phyloP scores from a whole-genome alignment of 2,888 invertebrate species.

The Rambutsinella grinnellia region DNA sequence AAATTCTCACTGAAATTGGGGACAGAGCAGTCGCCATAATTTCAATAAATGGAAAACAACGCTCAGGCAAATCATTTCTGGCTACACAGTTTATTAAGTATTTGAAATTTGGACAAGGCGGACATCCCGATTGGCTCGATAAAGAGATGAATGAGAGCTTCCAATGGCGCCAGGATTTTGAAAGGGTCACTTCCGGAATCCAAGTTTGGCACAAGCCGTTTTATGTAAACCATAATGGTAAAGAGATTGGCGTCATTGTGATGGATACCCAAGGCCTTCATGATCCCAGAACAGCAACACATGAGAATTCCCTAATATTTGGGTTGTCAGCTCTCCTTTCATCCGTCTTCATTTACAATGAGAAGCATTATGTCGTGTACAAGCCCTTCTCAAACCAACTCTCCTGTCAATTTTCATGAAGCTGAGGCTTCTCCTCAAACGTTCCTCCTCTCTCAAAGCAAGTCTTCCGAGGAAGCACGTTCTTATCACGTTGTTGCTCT shows the following conservation, averaged over 20 bases:
- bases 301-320: conserved; percentile 7
- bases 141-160: too few species aligned
- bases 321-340: not conserved
- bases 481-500: too few species aligned
- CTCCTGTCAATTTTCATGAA: too few species aligned
- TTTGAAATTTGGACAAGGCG: not conserved
- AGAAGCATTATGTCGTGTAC: too few species aligned
- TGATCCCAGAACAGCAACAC: not conserved
- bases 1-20: not conserved
- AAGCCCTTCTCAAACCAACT: too few species aligned
- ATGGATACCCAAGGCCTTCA: conserved; percentile 2
- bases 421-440: too few species aligned
- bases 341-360: too few species aligned
- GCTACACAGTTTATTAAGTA: not conserved
- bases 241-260: not conserved
- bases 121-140: too few species aligned
- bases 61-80: not conserved
- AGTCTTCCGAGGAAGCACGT: too few species aligned
- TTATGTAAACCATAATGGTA: not conserved
- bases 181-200: not conserved
- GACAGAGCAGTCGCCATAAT: not conserved
- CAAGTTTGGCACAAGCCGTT: not conserved
- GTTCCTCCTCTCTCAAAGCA: too few species aligned
- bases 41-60: not conserved
- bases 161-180: not conserved